Conservation (phyloP, 1,140 invertebrate species). For the Drosophila yakuba region DNA sequence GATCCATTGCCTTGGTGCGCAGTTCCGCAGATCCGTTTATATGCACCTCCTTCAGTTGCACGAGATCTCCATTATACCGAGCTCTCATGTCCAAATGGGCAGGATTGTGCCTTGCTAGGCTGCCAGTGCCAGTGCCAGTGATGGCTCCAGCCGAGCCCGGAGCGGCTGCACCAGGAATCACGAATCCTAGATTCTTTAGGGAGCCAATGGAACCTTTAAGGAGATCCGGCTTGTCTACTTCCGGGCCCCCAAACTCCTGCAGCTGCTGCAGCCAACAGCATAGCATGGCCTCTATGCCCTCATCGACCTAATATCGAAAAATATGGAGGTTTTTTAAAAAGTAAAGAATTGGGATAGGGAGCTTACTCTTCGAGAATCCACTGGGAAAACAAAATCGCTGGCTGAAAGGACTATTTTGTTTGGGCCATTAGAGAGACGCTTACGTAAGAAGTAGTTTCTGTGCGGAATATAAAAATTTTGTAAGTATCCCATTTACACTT, state of each 20-base stretch:
- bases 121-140: constrained; percentile 85
- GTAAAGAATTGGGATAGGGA: background rate
- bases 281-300: constrained; percentile 92
- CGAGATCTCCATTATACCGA: constrained; percentile 94
- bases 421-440: constrained; percentile 89
- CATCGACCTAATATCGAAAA: constrained; percentile 87
- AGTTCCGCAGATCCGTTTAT: constrained; percentile 88
- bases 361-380: constrained; percentile 88
- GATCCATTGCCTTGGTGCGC: constrained; percentile 91
- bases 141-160: constrained; percentile 85
- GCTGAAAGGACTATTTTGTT: constrained; percentile 91
- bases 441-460: constrained; percentile 88
- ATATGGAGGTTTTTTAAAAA: background rate
- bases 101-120: constrained; percentile 87
- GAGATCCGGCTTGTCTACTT: constrained; percentile 92
- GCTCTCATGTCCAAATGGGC: constrained; percentile 89
- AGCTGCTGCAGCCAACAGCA: constrained; percentile 92
- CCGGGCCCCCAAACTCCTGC: constrained; percentile 91
- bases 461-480: background rate
- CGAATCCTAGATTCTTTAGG: constrained; percentile 86
- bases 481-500: background rate
- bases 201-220: constrained; percentile 91
- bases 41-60: constrained; percentile 91
- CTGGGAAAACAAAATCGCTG: constrained; percentile 90
- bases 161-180: constrained; percentile 79